Evolutionary conservation across 2,888 invertebrate genomes (phyloP).

Genomic region (Thera britannica): DNA sequence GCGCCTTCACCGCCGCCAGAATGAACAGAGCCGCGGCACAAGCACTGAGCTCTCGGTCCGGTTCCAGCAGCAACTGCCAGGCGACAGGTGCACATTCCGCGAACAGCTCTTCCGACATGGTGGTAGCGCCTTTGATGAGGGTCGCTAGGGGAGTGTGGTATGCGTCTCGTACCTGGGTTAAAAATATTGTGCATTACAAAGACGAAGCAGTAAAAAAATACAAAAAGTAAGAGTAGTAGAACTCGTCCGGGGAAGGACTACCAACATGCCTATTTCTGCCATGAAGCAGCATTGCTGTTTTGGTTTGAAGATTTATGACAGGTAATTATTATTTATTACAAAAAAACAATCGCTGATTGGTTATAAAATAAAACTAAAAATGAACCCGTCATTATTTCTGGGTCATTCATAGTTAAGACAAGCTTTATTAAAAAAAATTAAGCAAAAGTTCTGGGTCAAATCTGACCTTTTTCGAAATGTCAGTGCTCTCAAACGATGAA

Average conservation of each 20-base stretch:
- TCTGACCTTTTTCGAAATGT: no score
- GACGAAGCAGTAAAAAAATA: background rate
- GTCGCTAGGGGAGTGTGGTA: slow-evolving; percentile 96
- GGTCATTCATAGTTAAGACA: no score
- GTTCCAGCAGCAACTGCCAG: slow-evolving; percentile 97
- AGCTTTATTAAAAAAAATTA: no score
- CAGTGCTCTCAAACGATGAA: no score
- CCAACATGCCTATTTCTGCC: no score
- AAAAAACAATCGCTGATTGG: no score
- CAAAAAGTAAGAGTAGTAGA: background rate
- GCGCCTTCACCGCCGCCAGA: slow-evolving; percentile 95
- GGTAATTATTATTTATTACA: no score
- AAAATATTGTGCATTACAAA: background rate
- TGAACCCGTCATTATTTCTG: no score
- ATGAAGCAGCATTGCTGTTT: no score
- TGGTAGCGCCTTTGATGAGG: slow-evolving; percentile 94
- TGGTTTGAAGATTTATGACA: background rate
- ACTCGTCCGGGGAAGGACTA: no score
- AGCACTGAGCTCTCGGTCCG: slow-evolving; percentile 94
- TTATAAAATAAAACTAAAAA: no score
- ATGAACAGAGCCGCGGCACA: slow-evolving; percentile 96
- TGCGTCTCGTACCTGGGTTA: slow-evolving; percentile 89
- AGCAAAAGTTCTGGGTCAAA: no score
- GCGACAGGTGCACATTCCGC: slow-evolving; percentile 95
- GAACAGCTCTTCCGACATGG: slow-evolving; percentile 94